phyloP scores from a whole-genome alignment of 2,888 invertebrate species.

The Stenichneumon culpator region DNA sequence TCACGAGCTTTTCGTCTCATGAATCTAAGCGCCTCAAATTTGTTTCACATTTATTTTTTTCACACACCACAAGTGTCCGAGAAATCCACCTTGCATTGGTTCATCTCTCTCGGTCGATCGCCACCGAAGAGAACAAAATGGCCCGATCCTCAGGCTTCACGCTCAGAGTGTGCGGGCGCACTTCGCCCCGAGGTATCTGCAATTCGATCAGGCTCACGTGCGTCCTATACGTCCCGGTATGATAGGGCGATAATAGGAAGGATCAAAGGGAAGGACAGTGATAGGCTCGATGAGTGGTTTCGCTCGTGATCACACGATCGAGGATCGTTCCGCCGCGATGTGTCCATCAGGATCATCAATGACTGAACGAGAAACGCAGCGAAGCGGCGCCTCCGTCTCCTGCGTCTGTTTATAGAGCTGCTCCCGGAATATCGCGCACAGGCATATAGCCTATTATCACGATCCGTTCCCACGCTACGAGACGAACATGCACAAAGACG shows the following conservation, averaged over 20 bases:
- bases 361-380: constrained; percentile 40
- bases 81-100: no score
- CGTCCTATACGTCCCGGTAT: neutral
- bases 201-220: neutral
- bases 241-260: constrained; percentile 10
- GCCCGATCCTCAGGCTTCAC: no score
- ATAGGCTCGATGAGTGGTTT: neutral
- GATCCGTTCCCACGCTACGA: constrained; percentile 41
- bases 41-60: no score
- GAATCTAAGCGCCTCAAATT: no score
- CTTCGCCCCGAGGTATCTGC: neutral
- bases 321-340: constrained; percentile 45
- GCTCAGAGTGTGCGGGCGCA: no score
- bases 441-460: constrained; percentile 58
- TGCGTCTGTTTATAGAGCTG: constrained; percentile 35
- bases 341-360: constrained; percentile 52
- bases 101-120: no score
- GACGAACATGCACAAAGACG: constrained; percentile 46
- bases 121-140: no score
- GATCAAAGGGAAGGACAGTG: constrained; percentile 7
- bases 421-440: constrained; percentile 2
- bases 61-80: no score
- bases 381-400: constrained; percentile 37
- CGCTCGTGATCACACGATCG: constrained; percentile 45
- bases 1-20: no score